These are phyloP conservation scores for Linnaemya vulpina DNA, from an alignment of 2,888 invertebrate species.

Conservation along the genomic window DNA sequence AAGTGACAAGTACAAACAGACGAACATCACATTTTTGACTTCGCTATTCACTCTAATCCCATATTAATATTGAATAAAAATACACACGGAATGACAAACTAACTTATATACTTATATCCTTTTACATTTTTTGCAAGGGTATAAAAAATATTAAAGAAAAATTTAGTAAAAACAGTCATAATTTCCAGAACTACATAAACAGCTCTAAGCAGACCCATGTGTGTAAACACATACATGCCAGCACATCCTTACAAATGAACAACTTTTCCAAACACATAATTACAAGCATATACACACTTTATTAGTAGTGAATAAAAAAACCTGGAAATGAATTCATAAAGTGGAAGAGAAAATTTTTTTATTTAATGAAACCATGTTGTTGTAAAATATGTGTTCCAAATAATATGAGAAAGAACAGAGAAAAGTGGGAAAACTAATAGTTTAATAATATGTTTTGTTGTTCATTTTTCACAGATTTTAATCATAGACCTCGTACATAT, in stretches of 20 bases:
- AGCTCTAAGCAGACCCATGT: not conserved
- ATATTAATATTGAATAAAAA: no score
- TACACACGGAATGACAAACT: no score
- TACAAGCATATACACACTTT: not conserved
- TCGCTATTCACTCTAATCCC: no score
- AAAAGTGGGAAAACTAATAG: slow-evolving; percentile 41
- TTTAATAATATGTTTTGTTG: slow-evolving; percentile 43
- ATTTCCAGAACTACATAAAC: slow-evolving; percentile 3
- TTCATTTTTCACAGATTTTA: slow-evolving; percentile 5
- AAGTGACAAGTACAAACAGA: no score
- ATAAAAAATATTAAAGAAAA: slow-evolving; percentile 27
- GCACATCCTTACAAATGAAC: not conserved
- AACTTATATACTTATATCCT: no score
- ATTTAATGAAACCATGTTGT: slow-evolving; percentile 55
- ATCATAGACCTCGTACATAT: not conserved
- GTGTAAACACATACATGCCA: not conserved
- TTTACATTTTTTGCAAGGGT: no score
- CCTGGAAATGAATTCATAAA: slow-evolving; percentile 27
- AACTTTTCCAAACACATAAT: slow-evolving; percentile 8
- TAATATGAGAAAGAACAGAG: not conserved
- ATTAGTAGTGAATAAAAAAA: slow-evolving; percentile 23
- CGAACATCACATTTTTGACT: no score
- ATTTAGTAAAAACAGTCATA: slow-evolving; percentile 9
- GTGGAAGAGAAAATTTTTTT: slow-evolving; percentile 28
- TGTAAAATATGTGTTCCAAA: slow-evolving; percentile 34